Percentiles rank a stretch among this genome's conserved stretches.
Evolutionary conservation across 2,113 vertebrate species (phyloP).

Genomic region (Pomatorhinus ruficollis): DNA sequence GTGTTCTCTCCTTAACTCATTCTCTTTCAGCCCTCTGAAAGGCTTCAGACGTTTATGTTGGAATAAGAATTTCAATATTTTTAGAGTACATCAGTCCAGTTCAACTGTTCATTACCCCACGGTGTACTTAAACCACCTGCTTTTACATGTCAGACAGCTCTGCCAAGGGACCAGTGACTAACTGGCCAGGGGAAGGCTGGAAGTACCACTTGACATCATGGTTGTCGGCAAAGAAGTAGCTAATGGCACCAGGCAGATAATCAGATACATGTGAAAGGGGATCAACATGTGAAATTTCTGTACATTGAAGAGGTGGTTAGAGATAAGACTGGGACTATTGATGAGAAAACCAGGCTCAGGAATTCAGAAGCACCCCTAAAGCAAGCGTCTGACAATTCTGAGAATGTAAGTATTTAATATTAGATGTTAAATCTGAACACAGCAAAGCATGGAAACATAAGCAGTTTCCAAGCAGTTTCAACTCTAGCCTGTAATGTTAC

Average conservation of each 20-base stretch:
- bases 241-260: neutral
- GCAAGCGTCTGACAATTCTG: neutral
- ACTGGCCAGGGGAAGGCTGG: neutral
- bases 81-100: neutral
- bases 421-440: neutral
- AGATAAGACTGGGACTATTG: neutral
- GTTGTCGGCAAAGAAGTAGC: fast-evolving
- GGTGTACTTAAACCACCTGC: neutral
- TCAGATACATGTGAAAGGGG: fast-evolving
- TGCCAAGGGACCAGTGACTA: neutral
- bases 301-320: neutral
- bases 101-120: neutral
- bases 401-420: neutral
- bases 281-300: neutral
- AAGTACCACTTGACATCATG: neutral
- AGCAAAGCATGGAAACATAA: neutral
- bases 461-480: neutral
- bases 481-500: neutral
- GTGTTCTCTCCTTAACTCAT: neutral
- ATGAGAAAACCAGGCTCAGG: neutral
- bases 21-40: neutral
- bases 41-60: neutral
- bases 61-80: neutral
- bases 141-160: neutral
- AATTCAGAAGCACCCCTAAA: neutral